These are phyloP conservation scores for Calliphora vicina DNA, from an alignment of 1,140 invertebrate genomes.

Conservation along the genomic window DNA sequence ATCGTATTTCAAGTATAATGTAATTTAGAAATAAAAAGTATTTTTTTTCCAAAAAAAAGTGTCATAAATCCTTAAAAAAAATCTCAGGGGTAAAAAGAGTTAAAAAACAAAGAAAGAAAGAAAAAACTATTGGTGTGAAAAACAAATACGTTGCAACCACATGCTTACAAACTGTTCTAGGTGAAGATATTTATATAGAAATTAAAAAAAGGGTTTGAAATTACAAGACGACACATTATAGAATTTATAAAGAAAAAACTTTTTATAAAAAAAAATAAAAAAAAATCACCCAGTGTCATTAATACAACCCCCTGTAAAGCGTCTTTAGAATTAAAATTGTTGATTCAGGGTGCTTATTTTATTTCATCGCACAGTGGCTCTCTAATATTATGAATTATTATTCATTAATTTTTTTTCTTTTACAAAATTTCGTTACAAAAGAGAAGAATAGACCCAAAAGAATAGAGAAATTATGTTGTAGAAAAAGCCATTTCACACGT, in stretches of 20 bases:
- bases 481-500: slow-evolving; percentile 23
- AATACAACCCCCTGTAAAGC: slow-evolving; percentile 29
- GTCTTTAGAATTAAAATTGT: not conserved
- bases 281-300: slow-evolving; percentile 1
- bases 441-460: not conserved
- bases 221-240: not conserved
- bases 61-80: slow-evolving; percentile 26
- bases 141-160: slow-evolving; percentile 25
- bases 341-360: slow-evolving; percentile 21
- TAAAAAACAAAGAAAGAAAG: not conserved
- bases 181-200: slow-evolving; percentile 14
- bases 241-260: slow-evolving; percentile 1
- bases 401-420: slow-evolving; percentile 25
- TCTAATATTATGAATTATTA: slow-evolving; percentile 23
- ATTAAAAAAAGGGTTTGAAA: slow-evolving; percentile 8
- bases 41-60: slow-evolving; percentile 6
- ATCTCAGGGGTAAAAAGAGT: not conserved
- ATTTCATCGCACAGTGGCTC: not conserved
- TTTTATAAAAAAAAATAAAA: slow-evolving; percentile 1
- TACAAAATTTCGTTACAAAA: not conserved
- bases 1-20: slow-evolving; percentile 24
- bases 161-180: slow-evolving; percentile 23
- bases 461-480: not conserved
- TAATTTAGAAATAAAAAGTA: not conserved
- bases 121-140: not conserved